A percentile compares a stretch with the other conserved stretches of the same genome.
Evolutionary conservation across 2,888 invertebrate species (phyloP).

Genomic region (Spodoptera littoralis): DNA sequence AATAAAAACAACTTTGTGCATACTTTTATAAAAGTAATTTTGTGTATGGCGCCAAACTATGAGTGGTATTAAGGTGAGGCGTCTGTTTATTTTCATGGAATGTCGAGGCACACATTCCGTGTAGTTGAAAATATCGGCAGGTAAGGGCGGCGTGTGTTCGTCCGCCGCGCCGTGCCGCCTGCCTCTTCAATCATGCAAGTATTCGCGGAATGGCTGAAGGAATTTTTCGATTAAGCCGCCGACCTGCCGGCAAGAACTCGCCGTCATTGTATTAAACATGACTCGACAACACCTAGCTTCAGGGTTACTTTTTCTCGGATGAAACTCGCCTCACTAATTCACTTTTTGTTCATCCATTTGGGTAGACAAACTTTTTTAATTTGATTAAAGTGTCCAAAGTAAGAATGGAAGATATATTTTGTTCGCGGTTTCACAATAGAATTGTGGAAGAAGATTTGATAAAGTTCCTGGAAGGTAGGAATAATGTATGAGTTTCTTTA

Average conservation of each 20-base stretch:
- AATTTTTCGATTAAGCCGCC: conserved; percentile 75
- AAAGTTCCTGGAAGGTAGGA: conserved; percentile 2
- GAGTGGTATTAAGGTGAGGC: conserved; percentile 5
- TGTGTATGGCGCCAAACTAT: conserved; percentile 5
- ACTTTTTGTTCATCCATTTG: conserved; percentile 47
- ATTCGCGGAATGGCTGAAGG: conserved; percentile 64
- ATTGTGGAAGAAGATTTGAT: neutral
- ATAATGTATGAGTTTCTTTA: conserved; percentile 16
- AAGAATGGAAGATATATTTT: conserved; percentile 36
- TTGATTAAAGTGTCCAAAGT: conserved; percentile 50
- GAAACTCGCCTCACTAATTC: conserved; percentile 52
- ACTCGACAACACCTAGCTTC: conserved; percentile 62
- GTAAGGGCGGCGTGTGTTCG: conserved; percentile 46
- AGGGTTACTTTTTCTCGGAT: conserved; percentile 36
- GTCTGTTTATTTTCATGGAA: conserved; percentile 33
- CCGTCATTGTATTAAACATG: conserved; percentile 67
- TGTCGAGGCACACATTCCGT: conserved; percentile 30
- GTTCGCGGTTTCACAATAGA: conserved; percentile 15
- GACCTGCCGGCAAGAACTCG: conserved; percentile 52
- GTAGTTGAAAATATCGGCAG: conserved; percentile 49
- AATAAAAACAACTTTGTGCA: conserved; percentile 4
- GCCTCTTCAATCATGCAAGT: conserved; percentile 70
- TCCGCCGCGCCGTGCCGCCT: conserved; percentile 20
- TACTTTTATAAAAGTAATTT: conserved; percentile 4
- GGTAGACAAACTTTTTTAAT: conserved; percentile 59